Conservation (phyloP, 2,888 invertebrate genomes). For the Patella ulyssiponensis region DNA sequence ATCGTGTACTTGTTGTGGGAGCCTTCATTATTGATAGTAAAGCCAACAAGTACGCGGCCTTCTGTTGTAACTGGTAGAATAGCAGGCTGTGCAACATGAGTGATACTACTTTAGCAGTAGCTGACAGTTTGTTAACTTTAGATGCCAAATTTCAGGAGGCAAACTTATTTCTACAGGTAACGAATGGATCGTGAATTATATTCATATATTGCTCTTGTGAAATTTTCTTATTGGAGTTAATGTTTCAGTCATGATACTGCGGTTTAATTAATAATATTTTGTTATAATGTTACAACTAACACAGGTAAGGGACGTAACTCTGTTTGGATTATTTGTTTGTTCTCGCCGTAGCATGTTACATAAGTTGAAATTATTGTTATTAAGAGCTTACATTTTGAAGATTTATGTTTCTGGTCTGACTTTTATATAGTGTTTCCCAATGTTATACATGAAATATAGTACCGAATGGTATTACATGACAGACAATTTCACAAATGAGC, state of each 20-base stretch:
- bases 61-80: background rate
- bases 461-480: no score
- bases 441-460: no score
- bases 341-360: no score
- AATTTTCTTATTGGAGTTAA: background rate
- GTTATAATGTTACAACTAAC: background rate
- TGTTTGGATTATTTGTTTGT: background rate
- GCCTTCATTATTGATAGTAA: background rate
- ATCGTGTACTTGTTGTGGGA: no score
- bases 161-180: slow-evolving; percentile 7
- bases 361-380: no score
- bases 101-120: slow-evolving; percentile 8
- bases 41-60: background rate
- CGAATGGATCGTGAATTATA: background rate
- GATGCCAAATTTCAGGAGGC: slow-evolving; percentile 8
- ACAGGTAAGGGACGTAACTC: slow-evolving; percentile 9
- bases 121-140: slow-evolving; percentile 5
- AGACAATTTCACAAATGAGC: no score
- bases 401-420: no score
- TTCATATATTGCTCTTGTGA: background rate
- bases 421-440: no score
- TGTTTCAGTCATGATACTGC: background rate
- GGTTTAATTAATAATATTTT: background rate
- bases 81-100: background rate
- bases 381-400: no score